Conservation (phyloP, 2,113 vertebrate genomes). For the Petrocephalus zakoni region DNA sequence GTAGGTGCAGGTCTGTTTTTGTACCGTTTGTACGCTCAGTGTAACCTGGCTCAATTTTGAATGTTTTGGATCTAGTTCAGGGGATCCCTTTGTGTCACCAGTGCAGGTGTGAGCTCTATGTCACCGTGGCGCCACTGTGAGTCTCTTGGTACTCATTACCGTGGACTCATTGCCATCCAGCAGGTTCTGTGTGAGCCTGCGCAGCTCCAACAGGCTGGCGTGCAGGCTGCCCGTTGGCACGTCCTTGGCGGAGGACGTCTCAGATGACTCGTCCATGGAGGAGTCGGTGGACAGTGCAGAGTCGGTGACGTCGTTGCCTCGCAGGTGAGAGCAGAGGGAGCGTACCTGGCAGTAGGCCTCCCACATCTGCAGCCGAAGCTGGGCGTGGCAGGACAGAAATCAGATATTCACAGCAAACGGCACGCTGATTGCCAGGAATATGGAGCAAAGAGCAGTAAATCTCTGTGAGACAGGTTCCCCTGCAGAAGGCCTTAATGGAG, state of each 20-base stretch:
- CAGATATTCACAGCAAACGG: neutral
- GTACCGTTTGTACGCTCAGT: neutral
- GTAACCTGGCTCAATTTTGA: neutral
- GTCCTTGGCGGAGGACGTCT: conserved; percentile 92
- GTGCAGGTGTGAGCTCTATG: neutral
- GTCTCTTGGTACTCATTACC: conserved; percentile 55
- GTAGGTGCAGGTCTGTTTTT: neutral
- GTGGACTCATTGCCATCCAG: conserved; percentile 89
- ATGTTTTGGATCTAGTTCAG: neutral
- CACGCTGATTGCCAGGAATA: neutral
- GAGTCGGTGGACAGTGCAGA: conserved; percentile 93
- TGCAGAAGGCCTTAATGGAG: neutral
- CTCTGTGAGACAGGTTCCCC: neutral
- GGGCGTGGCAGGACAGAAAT: neutral
- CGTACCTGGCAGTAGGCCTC: conserved; percentile 94
- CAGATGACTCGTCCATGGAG: conserved; percentile 97
- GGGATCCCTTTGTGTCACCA: neutral
- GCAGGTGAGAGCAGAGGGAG: conserved; percentile 88
- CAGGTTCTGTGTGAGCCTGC: conserved; percentile 87
- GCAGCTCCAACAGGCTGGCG: conserved; percentile 81
- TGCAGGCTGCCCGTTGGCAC: conserved; percentile 86
- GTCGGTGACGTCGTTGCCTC: conserved; percentile 91
- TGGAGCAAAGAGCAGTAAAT: neutral
- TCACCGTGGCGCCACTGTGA: neutral
- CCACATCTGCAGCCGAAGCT: conserved; percentile 95